phyloP scores from a whole-genome alignment of 2,888 invertebrate genomes.

The Thera britannica region DNA sequence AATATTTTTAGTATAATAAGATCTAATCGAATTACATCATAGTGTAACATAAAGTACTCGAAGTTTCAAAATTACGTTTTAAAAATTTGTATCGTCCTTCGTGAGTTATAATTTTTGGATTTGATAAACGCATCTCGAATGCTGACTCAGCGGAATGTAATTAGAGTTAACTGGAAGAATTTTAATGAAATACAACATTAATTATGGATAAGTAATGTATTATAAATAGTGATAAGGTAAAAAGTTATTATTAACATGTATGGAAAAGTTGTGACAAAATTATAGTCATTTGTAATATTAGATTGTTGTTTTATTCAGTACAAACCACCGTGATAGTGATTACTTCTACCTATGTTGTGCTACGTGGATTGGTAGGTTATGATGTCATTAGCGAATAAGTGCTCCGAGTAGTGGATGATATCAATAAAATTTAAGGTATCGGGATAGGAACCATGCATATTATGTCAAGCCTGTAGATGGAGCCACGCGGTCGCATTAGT shows the following conservation, averaged over 20 bases:
- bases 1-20: conserved; percentile 83
- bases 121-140: conserved; percentile 66
- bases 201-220: conserved; percentile 83
- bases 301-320: conserved; percentile 73
- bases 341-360: neutral
- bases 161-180: conserved; percentile 82
- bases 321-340: neutral
- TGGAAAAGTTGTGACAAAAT: conserved; percentile 86
- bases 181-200: conserved; percentile 82
- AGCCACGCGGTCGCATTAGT: too few relatives aligned
- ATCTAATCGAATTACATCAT: conserved; percentile 84
- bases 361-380: neutral
- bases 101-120: conserved; percentile 63
- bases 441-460: too few relatives aligned
- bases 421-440: too few relatives aligned
- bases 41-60: conserved; percentile 78
- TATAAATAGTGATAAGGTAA: conserved; percentile 83
- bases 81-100: conserved; percentile 69
- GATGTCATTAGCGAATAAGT: too few relatives aligned
- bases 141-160: conserved; percentile 78
- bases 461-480: too few relatives aligned
- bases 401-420: too few relatives aligned
- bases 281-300: conserved; percentile 86
- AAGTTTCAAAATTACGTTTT: conserved; percentile 72
- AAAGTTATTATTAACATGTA: conserved; percentile 86